Conservation (phyloP, 2,113 vertebrate species). For the Scolopax mira region DNA sequence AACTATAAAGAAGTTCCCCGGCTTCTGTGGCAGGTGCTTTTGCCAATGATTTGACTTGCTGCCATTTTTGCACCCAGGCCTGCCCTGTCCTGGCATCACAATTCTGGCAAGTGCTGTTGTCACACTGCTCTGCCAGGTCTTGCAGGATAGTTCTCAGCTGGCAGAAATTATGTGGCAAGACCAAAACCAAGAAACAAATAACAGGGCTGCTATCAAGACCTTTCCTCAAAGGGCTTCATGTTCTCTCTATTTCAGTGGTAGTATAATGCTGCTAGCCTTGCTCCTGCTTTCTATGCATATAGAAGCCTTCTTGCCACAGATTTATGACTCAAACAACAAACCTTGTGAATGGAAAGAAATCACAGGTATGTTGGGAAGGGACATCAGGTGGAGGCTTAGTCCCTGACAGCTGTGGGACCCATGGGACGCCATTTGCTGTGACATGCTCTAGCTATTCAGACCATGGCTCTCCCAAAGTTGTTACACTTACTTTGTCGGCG, state of each 20-base stretch:
- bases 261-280: not conserved
- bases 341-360: not conserved
- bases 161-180: not conserved
- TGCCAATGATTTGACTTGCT: not conserved
- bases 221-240: not conserved
- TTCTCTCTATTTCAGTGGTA: not conserved
- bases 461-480: not conserved
- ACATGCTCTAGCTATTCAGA: not conserved
- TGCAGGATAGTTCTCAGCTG: not conserved
- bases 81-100: not conserved
- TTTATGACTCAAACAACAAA: not conserved
- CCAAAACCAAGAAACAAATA: not conserved
- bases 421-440: not conserved
- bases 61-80: not conserved
- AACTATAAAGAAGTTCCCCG: not conserved
- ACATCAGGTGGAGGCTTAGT: not conserved
- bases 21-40: not conserved
- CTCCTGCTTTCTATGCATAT: not conserved
- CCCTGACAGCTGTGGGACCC: not conserved
- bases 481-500: conserved; percentile 88
- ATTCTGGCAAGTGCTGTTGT: not conserved
- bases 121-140: not conserved
- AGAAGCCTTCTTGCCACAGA: not conserved
- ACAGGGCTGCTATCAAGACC: not conserved
- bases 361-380: not conserved